These are phyloP conservation scores for Eleutherodactylus coqui DNA, from an alignment of 2,797 vertebrate genomes.

Conservation along the genomic window DNA sequence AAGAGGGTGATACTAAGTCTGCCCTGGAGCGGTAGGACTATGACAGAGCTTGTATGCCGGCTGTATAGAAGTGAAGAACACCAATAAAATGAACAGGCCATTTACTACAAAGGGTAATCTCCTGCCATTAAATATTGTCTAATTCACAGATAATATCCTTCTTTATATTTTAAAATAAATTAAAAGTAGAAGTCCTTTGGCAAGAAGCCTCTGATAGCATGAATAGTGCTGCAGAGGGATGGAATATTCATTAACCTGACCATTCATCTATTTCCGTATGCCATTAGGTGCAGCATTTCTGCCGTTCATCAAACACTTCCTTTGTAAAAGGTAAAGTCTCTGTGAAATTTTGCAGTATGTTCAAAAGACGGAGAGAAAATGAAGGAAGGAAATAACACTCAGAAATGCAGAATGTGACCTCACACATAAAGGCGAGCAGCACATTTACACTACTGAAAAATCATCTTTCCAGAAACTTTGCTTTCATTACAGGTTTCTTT, in stretches of 20 bases:
- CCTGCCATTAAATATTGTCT: neutral
- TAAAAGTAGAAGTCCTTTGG: neutral
- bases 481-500: slow-evolving; percentile 11
- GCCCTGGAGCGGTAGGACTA: too few relatives aligned
- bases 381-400: neutral
- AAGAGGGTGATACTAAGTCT: too few relatives aligned
- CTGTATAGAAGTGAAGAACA: neutral
- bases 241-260: slow-evolving; percentile 7
- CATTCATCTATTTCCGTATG: slow-evolving; percentile 11
- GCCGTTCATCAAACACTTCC: slow-evolving; percentile 21
- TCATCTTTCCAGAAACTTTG: slow-evolving; percentile 35
- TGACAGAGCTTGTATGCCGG: neutral
- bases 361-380: neutral
- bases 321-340: slow-evolving; percentile 13
- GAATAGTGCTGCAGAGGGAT: neutral
- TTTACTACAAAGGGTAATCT: neutral
- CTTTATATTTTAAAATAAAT: neutral
- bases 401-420: slow-evolving; percentile 3
- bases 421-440: slow-evolving; percentile 37
- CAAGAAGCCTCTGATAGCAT: neutral
- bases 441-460: slow-evolving; percentile 48
- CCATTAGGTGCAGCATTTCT: neutral
- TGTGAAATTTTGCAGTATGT: neutral
- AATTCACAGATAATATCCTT: neutral
- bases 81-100: neutral